A percentile compares a stretch with the other conserved stretches of the same genome.
phyloP scores from a whole-genome alignment of 1,140 invertebrate genomes.

The Saccostrea echinata region DNA sequence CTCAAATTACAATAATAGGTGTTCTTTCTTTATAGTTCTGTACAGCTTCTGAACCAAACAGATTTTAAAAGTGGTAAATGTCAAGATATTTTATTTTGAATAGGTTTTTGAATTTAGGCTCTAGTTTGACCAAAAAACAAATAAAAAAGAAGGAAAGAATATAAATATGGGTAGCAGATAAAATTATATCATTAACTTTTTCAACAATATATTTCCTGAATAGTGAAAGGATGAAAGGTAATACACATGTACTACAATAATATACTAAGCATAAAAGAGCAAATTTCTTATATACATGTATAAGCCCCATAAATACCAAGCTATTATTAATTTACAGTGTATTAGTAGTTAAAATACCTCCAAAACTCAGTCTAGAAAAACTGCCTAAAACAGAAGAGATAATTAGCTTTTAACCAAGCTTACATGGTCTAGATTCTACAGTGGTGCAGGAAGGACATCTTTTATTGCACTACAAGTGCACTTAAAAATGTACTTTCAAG shows the following conservation, averaged over 20 bases:
- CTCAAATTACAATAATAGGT: background rate
- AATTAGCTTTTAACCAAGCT: background rate
- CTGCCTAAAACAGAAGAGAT: slow-evolving; percentile 5
- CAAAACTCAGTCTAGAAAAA: slow-evolving; percentile 28
- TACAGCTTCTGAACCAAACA: no score
- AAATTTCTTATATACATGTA: background rate
- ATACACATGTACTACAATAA: background rate
- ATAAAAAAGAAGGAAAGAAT: no score
- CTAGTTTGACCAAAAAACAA: no score
- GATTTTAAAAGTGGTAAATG: no score
- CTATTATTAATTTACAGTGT: background rate
- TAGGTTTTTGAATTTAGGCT: no score
- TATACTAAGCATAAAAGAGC: background rate
- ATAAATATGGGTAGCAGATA: no score
- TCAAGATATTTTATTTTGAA: no score
- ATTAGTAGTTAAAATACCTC: slow-evolving; percentile 12
- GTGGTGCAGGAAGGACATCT: background rate
- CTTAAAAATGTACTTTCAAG: slow-evolving; percentile 14
- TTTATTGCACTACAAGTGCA: background rate
- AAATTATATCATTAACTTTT: no score
- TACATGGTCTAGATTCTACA: background rate
- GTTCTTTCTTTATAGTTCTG: no score
- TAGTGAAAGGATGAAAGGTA: no score
- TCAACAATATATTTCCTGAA: no score
- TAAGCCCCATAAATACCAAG: slow-evolving; percentile 4